These are phyloP conservation scores for Psittacula derbiana DNA, from an alignment of 2,797 vertebrate genomes.

Conservation along the genomic window DNA sequence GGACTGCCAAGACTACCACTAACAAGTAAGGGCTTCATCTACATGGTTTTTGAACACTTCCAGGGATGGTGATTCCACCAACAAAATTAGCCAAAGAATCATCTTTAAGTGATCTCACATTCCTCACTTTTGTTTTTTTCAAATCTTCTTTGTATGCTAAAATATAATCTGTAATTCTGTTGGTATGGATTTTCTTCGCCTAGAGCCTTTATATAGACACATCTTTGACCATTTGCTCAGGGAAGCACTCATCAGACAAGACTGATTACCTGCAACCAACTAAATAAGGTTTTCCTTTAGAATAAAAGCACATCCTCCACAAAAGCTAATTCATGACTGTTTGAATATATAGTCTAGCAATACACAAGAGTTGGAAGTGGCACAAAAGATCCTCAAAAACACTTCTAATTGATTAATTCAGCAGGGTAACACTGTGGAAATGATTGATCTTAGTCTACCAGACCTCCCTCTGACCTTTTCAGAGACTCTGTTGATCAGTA, in stretches of 20 bases:
- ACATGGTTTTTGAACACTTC: neutral
- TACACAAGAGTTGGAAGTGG: neutral
- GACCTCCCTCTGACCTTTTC: slow-evolving; percentile 16
- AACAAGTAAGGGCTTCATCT: neutral
- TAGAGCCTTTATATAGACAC: neutral
- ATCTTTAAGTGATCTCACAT: neutral
- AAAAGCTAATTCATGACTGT: slow-evolving; percentile 32
- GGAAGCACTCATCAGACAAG: neutral
- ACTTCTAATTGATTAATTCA: slow-evolving; percentile 45
- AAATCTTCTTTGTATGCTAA: neutral
- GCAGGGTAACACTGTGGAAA: neutral
- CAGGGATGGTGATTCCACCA: neutral
- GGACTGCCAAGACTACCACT: neutral
- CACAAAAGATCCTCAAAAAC: slow-evolving; percentile 17
- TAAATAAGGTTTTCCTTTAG: neutral
- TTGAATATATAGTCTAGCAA: neutral
- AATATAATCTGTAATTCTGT: neutral
- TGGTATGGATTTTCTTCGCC: neutral
- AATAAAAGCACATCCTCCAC: neutral
- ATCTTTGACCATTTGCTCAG: neutral
- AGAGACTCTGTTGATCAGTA: neutral
- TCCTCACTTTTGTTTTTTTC: neutral
- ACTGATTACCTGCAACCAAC: neutral
- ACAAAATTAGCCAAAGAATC: neutral
- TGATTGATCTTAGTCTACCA: slow-evolving; percentile 29